phyloP scores from a whole-genome alignment of 2,888 invertebrate species.

The Mycalesis mineus region DNA sequence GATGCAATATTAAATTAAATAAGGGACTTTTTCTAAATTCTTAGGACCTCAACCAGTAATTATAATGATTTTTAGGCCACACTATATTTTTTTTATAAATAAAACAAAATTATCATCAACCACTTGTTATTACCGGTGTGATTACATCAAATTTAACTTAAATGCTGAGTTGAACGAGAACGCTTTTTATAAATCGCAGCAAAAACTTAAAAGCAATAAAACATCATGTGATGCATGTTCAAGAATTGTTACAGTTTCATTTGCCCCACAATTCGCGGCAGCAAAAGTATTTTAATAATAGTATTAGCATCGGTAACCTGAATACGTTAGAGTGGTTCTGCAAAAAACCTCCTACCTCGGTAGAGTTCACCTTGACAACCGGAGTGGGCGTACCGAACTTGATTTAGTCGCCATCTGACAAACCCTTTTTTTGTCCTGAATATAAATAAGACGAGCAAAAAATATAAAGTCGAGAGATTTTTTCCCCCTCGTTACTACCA shows the following conservation, averaged over 20 bases:
- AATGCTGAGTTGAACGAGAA: too few species aligned
- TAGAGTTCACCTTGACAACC: slow-evolving; percentile 66
- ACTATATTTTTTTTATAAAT: too few species aligned
- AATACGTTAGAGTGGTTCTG: slow-evolving; percentile 41
- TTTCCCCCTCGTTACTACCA: slow-evolving; percentile 50
- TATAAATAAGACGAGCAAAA: slow-evolving; percentile 71
- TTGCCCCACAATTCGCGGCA: slow-evolving; percentile 6
- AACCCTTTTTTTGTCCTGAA: slow-evolving; percentile 75
- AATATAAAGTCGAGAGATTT: slow-evolving; percentile 58
- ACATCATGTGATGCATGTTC: not conserved
- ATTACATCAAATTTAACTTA: too few species aligned
- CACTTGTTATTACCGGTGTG: too few species aligned
- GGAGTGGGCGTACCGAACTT: slow-evolving; percentile 68
- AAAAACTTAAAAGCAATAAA: not conserved
- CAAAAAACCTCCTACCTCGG: slow-evolving; percentile 61
- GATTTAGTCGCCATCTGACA: slow-evolving; percentile 74
- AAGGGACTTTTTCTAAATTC: too few species aligned
- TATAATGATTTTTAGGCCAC: too few species aligned
- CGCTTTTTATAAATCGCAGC: not conserved
- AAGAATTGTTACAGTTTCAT: slow-evolving; percentile 9
- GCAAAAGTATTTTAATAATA: slow-evolving; percentile 37
- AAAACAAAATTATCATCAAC: too few species aligned
- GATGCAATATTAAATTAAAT: too few species aligned
- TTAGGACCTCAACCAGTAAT: too few species aligned
- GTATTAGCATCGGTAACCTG: slow-evolving; percentile 48